These are phyloP conservation scores for Telmatochromis bifrenatus DNA, from an alignment of 2,113 vertebrate genomes.

Conservation along the genomic window DNA sequence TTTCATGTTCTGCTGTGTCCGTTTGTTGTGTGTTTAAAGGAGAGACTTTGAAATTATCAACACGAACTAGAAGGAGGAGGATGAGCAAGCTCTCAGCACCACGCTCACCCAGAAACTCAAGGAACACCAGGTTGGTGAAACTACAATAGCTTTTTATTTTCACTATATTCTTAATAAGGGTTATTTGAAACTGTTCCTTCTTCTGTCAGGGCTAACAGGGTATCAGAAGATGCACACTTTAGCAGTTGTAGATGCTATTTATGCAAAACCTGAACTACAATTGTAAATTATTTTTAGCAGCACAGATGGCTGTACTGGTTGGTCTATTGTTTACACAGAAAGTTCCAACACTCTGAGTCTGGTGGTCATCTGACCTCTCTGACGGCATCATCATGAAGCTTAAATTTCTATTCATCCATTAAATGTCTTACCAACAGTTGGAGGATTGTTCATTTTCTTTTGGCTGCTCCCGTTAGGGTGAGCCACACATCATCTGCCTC, in stretches of 20 bases:
- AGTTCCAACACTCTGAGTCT: not conserved
- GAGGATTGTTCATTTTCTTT: not conserved
- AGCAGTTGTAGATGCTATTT: not conserved
- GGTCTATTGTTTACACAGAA: not conserved
- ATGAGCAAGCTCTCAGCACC: constrained; percentile 69
- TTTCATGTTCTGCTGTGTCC: not conserved
- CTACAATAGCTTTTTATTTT: not conserved
- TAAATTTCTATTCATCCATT: not conserved
- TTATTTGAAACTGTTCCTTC: not conserved
- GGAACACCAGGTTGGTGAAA: constrained; percentile 63
- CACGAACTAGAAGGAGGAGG: constrained; percentile 65
- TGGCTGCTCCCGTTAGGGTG: not conserved
- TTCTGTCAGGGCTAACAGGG: not conserved
- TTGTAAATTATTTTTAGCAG: not conserved
- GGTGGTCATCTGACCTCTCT: not conserved
- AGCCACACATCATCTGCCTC: not conserved
- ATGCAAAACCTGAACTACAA: not conserved
- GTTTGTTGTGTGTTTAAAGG: constrained; percentile 19
- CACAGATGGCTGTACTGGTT: not conserved
- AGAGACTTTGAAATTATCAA: constrained; percentile 71
- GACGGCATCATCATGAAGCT: not conserved
- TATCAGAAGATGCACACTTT: not conserved
- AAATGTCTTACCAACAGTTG: not conserved
- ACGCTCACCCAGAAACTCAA: constrained; percentile 70
- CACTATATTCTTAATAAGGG: not conserved